These are phyloP conservation scores for Puma concolor DNA, from an alignment of 2,113 vertebrate genomes.

Conservation along the genomic window DNA sequence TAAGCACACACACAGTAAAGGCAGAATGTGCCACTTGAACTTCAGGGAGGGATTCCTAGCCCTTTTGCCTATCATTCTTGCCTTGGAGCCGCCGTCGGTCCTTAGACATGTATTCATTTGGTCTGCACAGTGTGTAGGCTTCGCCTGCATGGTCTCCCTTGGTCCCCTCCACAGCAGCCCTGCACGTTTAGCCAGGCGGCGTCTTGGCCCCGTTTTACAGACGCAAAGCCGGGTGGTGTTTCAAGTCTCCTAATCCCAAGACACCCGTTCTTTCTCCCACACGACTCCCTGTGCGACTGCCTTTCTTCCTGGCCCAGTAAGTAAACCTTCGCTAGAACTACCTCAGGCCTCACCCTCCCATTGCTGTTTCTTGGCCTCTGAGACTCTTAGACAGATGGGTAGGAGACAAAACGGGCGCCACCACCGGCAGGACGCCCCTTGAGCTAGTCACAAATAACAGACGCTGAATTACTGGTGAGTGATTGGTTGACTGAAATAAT, in stretches of 20 bases:
- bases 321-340: not conserved
- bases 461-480: not conserved
- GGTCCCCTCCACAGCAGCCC: not conserved
- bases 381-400: not conserved
- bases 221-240: not conserved
- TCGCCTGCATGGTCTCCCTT: not conserved
- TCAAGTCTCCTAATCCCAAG: not conserved
- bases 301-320: not conserved
- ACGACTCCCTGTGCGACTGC: not conserved
- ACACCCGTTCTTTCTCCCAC: not conserved
- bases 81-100: not conserved
- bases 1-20: not conserved
- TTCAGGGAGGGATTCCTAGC: not conserved
- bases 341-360: not conserved
- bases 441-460: not conserved
- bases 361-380: not conserved
- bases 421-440: not conserved
- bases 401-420: not conserved
- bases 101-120: not conserved
- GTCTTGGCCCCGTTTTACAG: not conserved
- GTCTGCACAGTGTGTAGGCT: not conserved
- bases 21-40: not conserved
- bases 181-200: not conserved
- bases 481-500: not conserved
- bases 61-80: not conserved